phyloP scores from a whole-genome alignment of 2,113 vertebrate species.

The Chrysochloris asiatica region DNA sequence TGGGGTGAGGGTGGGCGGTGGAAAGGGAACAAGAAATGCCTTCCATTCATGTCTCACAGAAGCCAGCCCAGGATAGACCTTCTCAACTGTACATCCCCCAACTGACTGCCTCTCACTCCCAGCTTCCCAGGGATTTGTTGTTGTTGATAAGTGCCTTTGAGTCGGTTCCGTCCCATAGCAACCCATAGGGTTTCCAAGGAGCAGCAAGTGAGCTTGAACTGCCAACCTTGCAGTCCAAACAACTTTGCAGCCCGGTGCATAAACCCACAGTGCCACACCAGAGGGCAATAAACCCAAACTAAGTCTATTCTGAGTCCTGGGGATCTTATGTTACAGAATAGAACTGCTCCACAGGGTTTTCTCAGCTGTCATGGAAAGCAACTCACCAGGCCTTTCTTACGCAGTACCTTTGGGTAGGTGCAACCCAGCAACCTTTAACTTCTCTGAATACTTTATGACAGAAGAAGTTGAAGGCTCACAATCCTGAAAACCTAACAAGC shows the following conservation, averaged over 20 bases:
- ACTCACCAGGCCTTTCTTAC: not conserved
- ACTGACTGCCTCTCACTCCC: not conserved
- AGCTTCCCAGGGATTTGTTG: not conserved
- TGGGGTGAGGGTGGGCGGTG: not conserved
- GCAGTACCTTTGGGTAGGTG: not conserved
- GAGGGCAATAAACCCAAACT: not conserved
- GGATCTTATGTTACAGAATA: not conserved
- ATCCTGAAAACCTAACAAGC: not conserved
- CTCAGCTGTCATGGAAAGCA: not conserved
- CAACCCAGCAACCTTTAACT: not conserved
- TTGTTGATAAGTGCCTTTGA: too few relatives aligned
- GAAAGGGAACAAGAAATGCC: too few relatives aligned
- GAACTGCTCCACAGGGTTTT: not conserved
- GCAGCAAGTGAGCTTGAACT: too few relatives aligned
- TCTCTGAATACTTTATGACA: not conserved
- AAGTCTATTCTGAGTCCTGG: not conserved
- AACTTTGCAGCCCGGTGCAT: too few relatives aligned
- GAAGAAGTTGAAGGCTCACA: not conserved
- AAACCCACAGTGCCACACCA: too few relatives aligned
- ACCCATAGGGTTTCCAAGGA: too few relatives aligned
- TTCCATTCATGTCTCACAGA: not conserved
- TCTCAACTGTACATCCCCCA: not conserved
- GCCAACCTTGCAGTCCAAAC: too few relatives aligned
- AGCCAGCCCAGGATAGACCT: not conserved
- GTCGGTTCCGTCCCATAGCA: too few relatives aligned